Evolutionary conservation across 2,113 vertebrate species (phyloP).

Genomic region (Monopterus albus): DNA sequence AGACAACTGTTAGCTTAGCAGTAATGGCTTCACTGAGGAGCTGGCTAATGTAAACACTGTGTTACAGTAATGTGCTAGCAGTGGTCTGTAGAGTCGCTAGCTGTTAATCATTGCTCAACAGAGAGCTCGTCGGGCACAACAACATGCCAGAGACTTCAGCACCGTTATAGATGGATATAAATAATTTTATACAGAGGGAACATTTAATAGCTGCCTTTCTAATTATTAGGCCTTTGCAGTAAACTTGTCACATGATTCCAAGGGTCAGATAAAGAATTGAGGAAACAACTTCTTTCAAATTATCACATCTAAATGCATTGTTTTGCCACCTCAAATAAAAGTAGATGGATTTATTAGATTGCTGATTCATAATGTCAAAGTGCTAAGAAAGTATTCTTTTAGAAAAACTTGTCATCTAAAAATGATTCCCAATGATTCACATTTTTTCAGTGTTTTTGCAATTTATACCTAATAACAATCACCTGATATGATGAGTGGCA

Average conservation of each 20-base stretch:
- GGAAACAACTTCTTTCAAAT: conserved; percentile 20
- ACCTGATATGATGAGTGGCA: conserved; percentile 1
- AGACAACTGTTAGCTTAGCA: conserved; percentile 57
- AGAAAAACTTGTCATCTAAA: conserved; percentile 1
- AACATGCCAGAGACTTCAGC: conserved; percentile 71
- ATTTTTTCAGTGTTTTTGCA: not conserved
- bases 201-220: conserved; percentile 71
- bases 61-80: conserved; percentile 74
- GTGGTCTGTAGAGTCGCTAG: conserved; percentile 74
- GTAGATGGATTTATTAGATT: not conserved
- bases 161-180: conserved; percentile 67
- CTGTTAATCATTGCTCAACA: conserved; percentile 84
- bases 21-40: conserved; percentile 62
- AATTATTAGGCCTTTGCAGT: conserved; percentile 59
- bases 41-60: conserved; percentile 73
- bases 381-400: not conserved
- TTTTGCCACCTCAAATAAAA: conserved; percentile 1
- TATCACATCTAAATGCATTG: not conserved
- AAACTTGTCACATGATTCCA: conserved; percentile 39
- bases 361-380: conserved; percentile 20
- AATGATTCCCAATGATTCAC: not conserved
- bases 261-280: conserved; percentile 26
- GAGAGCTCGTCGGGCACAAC: conserved; percentile 69
- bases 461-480: no score
- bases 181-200: conserved; percentile 64